Conservation (phyloP, 2,888 invertebrate genomes). For the Hydropsyche betteni region DNA sequence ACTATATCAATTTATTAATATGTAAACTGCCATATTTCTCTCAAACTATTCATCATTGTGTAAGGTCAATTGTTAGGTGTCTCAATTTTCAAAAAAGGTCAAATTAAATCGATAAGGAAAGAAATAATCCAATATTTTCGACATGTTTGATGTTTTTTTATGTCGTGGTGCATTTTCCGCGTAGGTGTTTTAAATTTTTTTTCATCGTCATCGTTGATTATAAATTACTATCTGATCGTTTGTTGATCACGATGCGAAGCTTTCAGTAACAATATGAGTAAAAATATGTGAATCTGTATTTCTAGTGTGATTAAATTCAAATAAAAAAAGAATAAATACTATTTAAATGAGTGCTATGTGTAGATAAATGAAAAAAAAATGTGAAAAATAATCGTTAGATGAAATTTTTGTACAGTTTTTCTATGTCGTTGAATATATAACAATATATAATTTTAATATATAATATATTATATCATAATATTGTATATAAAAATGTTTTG, state of each 20-base stretch:
- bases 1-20: conserved; percentile 12
- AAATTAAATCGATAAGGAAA: conserved; percentile 9
- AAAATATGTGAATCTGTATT: conserved; percentile 1
- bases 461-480: conserved; percentile 22
- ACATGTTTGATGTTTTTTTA: background rate
- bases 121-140: background rate
- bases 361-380: conserved; percentile 20
- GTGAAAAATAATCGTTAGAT: conserved; percentile 29
- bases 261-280: too few species aligned
- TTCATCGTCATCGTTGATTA: background rate
- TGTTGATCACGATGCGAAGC: too few species aligned
- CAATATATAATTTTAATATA: conserved; percentile 23
- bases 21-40: too few species aligned
- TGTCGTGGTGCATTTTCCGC: background rate
- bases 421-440: conserved; percentile 43
- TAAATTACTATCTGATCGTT: too few species aligned
- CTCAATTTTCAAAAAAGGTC: background rate
- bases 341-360: conserved; percentile 29
- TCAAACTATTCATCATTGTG: background rate
- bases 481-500: conserved; percentile 24
- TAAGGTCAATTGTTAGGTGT: conserved; percentile 22
- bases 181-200: background rate
- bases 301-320: conserved; percentile 16
- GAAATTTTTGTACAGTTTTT: conserved; percentile 48
- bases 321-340: background rate